A percentile compares a stretch with the other conserved stretches of the same genome.
These are phyloP conservation scores for Acronicta leporina DNA, from an alignment of 2,888 invertebrate genomes.

Conservation along the genomic window DNA sequence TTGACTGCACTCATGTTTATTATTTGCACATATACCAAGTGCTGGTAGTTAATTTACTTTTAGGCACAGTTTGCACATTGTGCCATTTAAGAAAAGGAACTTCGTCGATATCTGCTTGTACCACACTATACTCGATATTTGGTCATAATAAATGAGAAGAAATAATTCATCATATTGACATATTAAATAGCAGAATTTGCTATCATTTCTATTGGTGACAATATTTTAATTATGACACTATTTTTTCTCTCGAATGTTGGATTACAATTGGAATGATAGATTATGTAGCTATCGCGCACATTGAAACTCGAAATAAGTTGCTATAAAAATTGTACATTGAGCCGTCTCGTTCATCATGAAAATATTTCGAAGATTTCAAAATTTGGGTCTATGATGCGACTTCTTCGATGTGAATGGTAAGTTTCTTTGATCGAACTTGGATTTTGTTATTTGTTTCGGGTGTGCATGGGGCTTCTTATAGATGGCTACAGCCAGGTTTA, in stretches of 20 bases:
- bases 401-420: slow-evolving; percentile 67
- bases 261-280: slow-evolving; percentile 40
- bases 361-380: slow-evolving; percentile 67
- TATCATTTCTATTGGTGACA: slow-evolving; percentile 21
- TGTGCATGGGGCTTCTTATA: slow-evolving; percentile 70
- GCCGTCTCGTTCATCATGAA: slow-evolving; percentile 60
- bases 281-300: slow-evolving; percentile 28
- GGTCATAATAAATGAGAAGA: slow-evolving; percentile 20
- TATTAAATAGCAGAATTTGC: slow-evolving; percentile 21
- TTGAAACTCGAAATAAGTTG: slow-evolving; percentile 40
- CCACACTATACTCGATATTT: slow-evolving; percentile 19
- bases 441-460: slow-evolving; percentile 66
- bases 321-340: slow-evolving; percentile 44
- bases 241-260: slow-evolving; percentile 30
- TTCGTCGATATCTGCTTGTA: slow-evolving; percentile 20
- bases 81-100: slow-evolving; percentile 15
- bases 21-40: slow-evolving; percentile 7
- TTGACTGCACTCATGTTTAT: slow-evolving; percentile 9
- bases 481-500: slow-evolving; percentile 41
- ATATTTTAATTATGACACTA: slow-evolving; percentile 27
- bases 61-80: slow-evolving; percentile 12
- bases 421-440: slow-evolving; percentile 68
- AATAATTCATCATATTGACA: slow-evolving; percentile 26
- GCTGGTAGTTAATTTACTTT: slow-evolving; percentile 16
- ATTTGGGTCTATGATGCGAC: slow-evolving; percentile 57